Conservation (phyloP, 2,888 invertebrate genomes). For the Morinoia aosen region DNA sequence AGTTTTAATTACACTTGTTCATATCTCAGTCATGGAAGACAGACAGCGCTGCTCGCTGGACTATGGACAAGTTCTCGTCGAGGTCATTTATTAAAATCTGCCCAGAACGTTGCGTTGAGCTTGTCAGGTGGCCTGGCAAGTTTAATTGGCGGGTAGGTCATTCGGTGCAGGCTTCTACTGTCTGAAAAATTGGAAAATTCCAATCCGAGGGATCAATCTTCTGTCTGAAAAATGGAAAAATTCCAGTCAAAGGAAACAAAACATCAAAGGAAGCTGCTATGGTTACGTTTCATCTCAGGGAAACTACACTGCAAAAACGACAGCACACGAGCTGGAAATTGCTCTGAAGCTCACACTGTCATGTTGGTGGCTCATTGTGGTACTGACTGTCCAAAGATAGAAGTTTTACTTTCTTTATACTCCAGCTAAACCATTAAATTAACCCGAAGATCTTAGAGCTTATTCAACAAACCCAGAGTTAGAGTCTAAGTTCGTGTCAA, state of each 20-base stretch:
- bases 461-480: neutral
- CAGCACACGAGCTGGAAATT: neutral
- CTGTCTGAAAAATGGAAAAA: neutral
- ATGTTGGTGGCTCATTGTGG: neutral
- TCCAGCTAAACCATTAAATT: neutral
- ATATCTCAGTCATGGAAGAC: neutral
- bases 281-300: neutral
- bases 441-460: neutral
- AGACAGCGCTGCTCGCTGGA: neutral
- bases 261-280: neutral
- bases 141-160: neutral
- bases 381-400: too few relatives aligned
- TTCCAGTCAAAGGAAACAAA: neutral
- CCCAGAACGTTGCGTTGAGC: neutral
- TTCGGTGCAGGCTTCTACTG: too few relatives aligned
- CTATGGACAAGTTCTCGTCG: neutral
- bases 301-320: neutral
- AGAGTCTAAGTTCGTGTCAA: neutral
- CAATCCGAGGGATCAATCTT: neutral
- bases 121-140: neutral
- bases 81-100: neutral
- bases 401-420: too few relatives aligned
- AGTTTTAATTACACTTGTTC: conserved; percentile 43
- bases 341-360: neutral
- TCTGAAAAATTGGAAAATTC: neutral